Evolutionary conservation across 1,140 invertebrate genomes (phyloP).

Genomic region (Campoletis sonorensis): DNA sequence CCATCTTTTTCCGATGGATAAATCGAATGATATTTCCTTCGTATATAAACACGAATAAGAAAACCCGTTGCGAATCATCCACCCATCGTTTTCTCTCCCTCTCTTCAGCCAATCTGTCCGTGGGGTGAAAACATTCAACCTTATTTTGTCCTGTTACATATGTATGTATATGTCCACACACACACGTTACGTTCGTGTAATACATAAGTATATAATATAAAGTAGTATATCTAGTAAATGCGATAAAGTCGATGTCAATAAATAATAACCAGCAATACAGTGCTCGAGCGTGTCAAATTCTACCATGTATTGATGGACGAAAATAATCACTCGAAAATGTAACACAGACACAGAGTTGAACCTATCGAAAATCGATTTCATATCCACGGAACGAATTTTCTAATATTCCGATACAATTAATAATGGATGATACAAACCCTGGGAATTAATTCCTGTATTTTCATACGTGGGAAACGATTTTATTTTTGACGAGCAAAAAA

Average conservation of each 20-base stretch:
- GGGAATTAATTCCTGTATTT: slow-evolving; percentile 2
- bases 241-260: not conserved
- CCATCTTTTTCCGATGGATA: slow-evolving; percentile 37
- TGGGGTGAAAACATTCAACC: not conserved
- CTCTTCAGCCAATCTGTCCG: not conserved
- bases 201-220: not conserved
- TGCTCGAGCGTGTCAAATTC: not conserved
- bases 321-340: slow-evolving; percentile 2
- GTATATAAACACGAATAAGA: slow-evolving; percentile 10
- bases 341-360: not conserved
- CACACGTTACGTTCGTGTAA: too few relatives aligned
- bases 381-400: slow-evolving; percentile 12
- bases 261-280: slow-evolving; percentile 10
- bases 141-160: not conserved
- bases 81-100: slow-evolving; percentile 3
- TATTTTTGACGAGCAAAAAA: not conserved
- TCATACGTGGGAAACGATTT: not conserved
- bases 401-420: not conserved
- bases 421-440: not conserved
- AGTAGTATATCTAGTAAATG: not conserved
- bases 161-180: not conserved
- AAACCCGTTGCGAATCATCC: slow-evolving; percentile 13
- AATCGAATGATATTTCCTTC: not conserved
- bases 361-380: not conserved
- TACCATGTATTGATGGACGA: slow-evolving; percentile 1